Evolutionary conservation across 2,113 vertebrate genomes (phyloP), one percentile per base, ranked within the genome.

Genomic region (Aramus guarauna): DNA sequence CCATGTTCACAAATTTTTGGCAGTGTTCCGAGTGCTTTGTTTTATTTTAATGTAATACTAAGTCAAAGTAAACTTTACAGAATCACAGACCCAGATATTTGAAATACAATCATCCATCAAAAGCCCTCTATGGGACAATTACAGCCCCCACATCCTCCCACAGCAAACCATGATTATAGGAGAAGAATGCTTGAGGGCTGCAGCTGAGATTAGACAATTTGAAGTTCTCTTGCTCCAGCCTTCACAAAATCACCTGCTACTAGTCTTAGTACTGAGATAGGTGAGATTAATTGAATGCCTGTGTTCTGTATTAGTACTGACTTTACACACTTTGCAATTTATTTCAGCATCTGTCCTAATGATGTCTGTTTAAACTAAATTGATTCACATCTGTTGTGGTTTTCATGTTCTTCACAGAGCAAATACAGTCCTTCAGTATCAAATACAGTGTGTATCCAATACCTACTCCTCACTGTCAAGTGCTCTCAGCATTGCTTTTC

Each of bases 61-160:
- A 96, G 37, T 88, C 60, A 56, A 86, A 88, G 81, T 39, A 21
- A 94, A 32, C 24, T 78, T 83, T 45, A 91, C 36, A 91, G 91
- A 94, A 84, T 86, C 11, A 11, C 82, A 88, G 79, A 64, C 75
- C 82, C 58, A 95, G 88, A 71, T 93, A 96, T 29, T 71, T 94
- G 81, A 95, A 91, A 95, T 68, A 79, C n/a, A 83, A 30, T 96
- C 73, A 94, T 94, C 88, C 59, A 87, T 93, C 90, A 96, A 76
- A 97, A 96, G 68, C 37, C 94, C 90, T 93, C 90, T 50, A 45
- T 76, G 90, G 96, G 96, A 77, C 97, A 97, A 73, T 97, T 96
- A 90, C 87, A 81, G 78, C 94, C 94, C 94, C 93, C 94, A 87
- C 79, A 89, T 94, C 94, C 85, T 96, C 95, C 94, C 55, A 95